Base-by-base conservation (phyloP, 2,888 invertebrate species). In the Amiota minor region DNA sequence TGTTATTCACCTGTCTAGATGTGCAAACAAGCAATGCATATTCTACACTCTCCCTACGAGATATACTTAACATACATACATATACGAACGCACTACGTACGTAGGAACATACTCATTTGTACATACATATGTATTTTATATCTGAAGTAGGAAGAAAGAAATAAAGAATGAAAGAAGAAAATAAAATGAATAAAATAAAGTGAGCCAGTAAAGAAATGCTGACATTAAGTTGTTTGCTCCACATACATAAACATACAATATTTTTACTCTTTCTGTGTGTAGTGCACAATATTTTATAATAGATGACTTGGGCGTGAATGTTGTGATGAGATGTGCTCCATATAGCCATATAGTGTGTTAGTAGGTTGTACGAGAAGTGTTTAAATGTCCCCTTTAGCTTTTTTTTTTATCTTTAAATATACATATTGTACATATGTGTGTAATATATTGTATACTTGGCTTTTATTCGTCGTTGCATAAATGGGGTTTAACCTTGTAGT, bases 1-100 rank as follows among this genome's bases (percentile, higher is more conserved):
- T 78, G 81, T 81, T 75, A 74, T 83, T 81, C 80, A 86, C 83
- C 85, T 86, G 84, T 81, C 79, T 50, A 20, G 50, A n/a, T 50
- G 50, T 72, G 75, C 74, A 71, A 76, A 76, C 75, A 75, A 71
- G 71, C 45, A 64, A 70, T 67, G 67, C 70, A 76, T 18, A 76
- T 73, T 74, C 74, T 73, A 80, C 70, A 72, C 50, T 62, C 35
- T 4, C 35, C 35, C 35, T 35, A 35, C 6, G 35, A 35, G 35
- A 35, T 2, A 35, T 35, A 35, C 35, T 35, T 35, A 35, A 35
- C 35, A 35, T 35, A 35, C 35, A 35, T 35, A 35, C 35, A 35
- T 35, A 35, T 6, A 75, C 72, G 14, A 11, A 12, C 20, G n/a
- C n/a, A n/a, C n/a, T n/a, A n/a, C n/a, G 14, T 10, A 61, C 61